A percentile compares a stretch with the other conserved stretches of the same genome.
Conservation (phyloP, 2,888 invertebrate species). For the Tigriopus californicus region DNA sequence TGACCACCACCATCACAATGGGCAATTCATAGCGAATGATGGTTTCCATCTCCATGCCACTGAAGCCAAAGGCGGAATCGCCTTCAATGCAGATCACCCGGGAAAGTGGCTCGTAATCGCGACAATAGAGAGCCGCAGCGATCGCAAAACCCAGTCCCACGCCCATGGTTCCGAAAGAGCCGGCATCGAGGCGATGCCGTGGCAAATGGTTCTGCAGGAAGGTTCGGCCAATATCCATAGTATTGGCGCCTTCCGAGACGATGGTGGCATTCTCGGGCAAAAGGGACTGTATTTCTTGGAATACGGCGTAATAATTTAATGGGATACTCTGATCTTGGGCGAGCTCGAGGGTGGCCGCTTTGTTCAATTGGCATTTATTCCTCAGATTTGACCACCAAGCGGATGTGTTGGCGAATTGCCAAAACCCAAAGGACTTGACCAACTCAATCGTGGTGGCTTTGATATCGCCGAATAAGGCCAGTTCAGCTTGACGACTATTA, state of each 20-base stretch:
- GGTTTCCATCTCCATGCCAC: constrained; percentile 95
- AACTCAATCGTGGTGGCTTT: constrained; percentile 29
- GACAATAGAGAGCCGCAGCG: constrained; percentile 75
- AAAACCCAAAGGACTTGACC: constrained; percentile 26
- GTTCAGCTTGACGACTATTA: constrained; percentile 59
- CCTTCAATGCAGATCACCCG: constrained; percentile 84
- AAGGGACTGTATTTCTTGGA: constrained; percentile 54
- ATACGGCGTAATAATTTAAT: constrained; percentile 82
- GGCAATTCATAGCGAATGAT: constrained; percentile 81
- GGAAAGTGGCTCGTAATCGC: constrained; percentile 56
- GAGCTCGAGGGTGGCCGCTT: constrained; percentile 45
- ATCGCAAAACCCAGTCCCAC: constrained; percentile 80
- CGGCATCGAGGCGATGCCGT: constrained; percentile 77
- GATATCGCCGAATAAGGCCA: constrained; percentile 69
- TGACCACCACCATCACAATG: constrained; percentile 69
- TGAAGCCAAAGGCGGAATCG: constrained; percentile 94
- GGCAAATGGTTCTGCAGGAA: constrained; percentile 65
- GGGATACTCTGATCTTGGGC: constrained; percentile 45
- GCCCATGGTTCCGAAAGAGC: constrained; percentile 93
- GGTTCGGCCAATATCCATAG: constrained; percentile 92
- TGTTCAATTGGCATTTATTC: constrained; percentile 51
- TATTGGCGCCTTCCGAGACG: constrained; percentile 92
- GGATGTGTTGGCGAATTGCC: constrained; percentile 35
- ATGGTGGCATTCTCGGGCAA: constrained; percentile 65
- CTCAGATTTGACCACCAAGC: constrained; percentile 59